A percentile compares a stretch with the other conserved stretches of the same genome.
Evolutionary conservation across 2,888 invertebrate genomes (phyloP).

Genomic region (Troides oblongomaculatus): DNA sequence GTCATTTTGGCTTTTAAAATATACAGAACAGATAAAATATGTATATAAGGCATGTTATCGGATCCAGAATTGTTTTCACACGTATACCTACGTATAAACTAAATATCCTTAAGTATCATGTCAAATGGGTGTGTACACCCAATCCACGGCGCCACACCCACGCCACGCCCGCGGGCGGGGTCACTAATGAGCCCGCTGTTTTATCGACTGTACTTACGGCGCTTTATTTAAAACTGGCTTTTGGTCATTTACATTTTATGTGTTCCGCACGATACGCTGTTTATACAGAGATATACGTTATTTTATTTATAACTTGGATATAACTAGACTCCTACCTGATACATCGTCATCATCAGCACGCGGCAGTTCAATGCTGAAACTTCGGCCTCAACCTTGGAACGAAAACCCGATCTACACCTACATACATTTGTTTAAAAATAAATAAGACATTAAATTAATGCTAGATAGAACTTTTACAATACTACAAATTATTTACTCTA

Average conservation of each 20-base stretch:
- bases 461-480: no score
- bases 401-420: no score
- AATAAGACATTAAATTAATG: no score
- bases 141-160: constrained; percentile 40
- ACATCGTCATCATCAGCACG: not conserved
- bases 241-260: constrained; percentile 28
- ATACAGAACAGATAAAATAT: no score
- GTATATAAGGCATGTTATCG: not conserved
- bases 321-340: not conserved
- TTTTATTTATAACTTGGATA: not conserved
- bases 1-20: no score
- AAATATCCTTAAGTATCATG: constrained; percentile 26
- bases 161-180: constrained; percentile 58
- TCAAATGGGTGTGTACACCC: constrained; percentile 37
- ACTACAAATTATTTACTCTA: no score
- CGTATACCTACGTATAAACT: not conserved
- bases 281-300: not conserved
- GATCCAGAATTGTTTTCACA: constrained; percentile 1
- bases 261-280: constrained; percentile 6
- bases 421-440: no score
- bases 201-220: constrained; percentile 37
- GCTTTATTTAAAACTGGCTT: constrained; percentile 35
- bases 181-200: constrained; percentile 53
- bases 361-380: no score
- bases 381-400: no score